Percentiles rank a stretch among this genome's conserved stretches.
These are phyloP conservation scores for Limnothrissa miodon DNA, from an alignment of 2,113 vertebrate species.

Conservation along the genomic window DNA sequence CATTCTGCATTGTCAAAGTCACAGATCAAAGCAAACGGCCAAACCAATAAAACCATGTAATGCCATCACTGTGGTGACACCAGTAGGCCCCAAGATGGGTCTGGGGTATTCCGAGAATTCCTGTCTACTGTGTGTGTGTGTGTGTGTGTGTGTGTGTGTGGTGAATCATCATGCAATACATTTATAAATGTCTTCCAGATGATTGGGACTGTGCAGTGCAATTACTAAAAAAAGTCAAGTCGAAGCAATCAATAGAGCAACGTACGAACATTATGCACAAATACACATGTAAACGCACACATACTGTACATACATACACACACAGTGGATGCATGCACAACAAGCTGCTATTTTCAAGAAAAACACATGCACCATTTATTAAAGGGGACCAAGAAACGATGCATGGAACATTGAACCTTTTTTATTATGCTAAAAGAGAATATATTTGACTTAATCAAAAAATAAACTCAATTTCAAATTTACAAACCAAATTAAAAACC, in stretches of 20 bases:
- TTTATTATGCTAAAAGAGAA: too few species aligned
- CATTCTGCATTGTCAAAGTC: conserved; percentile 20
- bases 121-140: background rate
- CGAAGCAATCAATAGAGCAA: background rate
- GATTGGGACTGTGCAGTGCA: background rate
- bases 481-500: too few species aligned
- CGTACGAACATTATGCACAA: background rate
- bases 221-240: background rate
- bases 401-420: too few species aligned
- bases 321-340: background rate
- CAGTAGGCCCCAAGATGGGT: background rate
- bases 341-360: background rate
- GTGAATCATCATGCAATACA: background rate
- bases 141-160: background rate
- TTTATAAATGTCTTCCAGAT: background rate
- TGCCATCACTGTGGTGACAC: background rate
- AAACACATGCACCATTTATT: too few species aligned
- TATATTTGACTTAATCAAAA: too few species aligned
- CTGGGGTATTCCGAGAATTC: background rate
- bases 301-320: background rate
- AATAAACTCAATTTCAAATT: too few species aligned
- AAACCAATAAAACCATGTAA: background rate
- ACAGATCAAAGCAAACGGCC: conserved; percentile 24
- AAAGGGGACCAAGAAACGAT: too few species aligned
- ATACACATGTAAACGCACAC: background rate